These are phyloP conservation scores for Caenorhabditis parvicauda DNA, from an alignment of 2,888 invertebrate species.

Conservation along the genomic window DNA sequence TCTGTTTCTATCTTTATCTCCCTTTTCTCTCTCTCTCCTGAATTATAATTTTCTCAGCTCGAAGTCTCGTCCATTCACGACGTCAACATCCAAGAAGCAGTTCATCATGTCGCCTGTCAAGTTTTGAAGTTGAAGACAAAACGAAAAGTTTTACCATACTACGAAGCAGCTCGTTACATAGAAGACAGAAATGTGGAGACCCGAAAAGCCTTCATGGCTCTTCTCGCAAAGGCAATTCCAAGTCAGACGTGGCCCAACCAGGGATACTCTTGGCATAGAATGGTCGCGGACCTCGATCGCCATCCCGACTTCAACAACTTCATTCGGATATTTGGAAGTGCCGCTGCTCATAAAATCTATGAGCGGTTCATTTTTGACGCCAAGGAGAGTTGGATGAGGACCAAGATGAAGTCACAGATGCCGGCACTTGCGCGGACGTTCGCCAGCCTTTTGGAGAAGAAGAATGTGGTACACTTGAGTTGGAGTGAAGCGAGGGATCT, in stretches of 20 bases:
- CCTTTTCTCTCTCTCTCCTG: no score
- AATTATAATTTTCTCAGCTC: conserved; percentile 65
- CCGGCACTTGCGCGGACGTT: conserved; percentile 45
- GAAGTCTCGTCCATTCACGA: conserved; percentile 94
- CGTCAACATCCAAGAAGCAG: conserved; percentile 88
- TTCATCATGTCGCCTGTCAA: conserved; percentile 75
- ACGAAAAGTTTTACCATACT: conserved; percentile 16
- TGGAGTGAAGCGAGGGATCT: conserved; percentile 85
- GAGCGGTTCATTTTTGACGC: conserved; percentile 41
- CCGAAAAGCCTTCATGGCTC: conserved; percentile 16
- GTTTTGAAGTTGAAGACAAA: conserved; percentile 7
- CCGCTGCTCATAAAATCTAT: conserved; percentile 38
- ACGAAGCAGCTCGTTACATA: conserved; percentile 18
- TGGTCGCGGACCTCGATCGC: conserved; percentile 70
- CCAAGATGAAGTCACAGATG: conserved; percentile 20
- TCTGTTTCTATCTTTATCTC: no score
- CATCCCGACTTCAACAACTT: conserved; percentile 71
- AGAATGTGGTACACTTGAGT: conserved; percentile 68
- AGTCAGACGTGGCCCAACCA: conserved; percentile 4
- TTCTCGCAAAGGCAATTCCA: conserved; percentile 13
- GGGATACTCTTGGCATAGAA: conserved; percentile 13
- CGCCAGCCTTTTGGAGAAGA: conserved; percentile 65
- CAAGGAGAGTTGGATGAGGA: conserved; percentile 43
- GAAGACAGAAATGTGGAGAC: conserved; percentile 16
- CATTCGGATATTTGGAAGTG: conserved; percentile 40